Evolutionary conservation across 2,113 vertebrate species (phyloP).

Genomic region (Charina bottae): DNA sequence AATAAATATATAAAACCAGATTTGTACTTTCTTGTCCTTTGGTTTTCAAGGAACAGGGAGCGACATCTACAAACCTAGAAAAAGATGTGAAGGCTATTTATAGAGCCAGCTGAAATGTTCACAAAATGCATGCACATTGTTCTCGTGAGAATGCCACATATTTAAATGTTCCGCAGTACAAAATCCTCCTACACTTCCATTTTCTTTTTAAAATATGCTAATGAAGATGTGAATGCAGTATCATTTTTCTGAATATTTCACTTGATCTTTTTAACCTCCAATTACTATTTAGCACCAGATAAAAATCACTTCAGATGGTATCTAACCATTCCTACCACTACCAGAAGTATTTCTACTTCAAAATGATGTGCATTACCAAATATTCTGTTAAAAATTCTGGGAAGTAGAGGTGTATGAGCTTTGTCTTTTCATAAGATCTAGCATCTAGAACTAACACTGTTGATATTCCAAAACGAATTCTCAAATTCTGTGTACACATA

Average conservation of each 20-base stretch:
- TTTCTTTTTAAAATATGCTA: background rate
- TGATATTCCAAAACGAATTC: too few relatives aligned
- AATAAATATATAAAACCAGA: background rate
- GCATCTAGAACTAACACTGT: too few relatives aligned
- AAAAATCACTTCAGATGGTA: too few relatives aligned
- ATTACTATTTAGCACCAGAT: too few relatives aligned
- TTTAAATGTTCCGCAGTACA: background rate
- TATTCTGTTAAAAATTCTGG: too few relatives aligned
- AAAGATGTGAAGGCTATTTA: background rate
- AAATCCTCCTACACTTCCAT: background rate
- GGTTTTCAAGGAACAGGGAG: background rate
- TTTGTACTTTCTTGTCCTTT: background rate
- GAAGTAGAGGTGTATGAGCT: too few relatives aligned
- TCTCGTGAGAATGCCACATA: background rate
- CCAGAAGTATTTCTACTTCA: too few relatives aligned
- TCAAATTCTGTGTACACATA: too few relatives aligned
- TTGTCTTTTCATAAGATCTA: too few relatives aligned
- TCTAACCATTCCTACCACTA: too few relatives aligned
- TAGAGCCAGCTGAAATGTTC: background rate
- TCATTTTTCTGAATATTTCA: background rate
- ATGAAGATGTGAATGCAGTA: background rate
- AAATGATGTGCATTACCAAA: too few relatives aligned
- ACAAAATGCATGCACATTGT: background rate
- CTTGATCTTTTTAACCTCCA: background rate
- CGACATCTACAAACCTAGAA: background rate